A percentile compares a stretch with the other conserved stretches of the same genome.
Evolutionary conservation across 2,888 invertebrate species (phyloP).

Genomic region (Mamestra brassicae): DNA sequence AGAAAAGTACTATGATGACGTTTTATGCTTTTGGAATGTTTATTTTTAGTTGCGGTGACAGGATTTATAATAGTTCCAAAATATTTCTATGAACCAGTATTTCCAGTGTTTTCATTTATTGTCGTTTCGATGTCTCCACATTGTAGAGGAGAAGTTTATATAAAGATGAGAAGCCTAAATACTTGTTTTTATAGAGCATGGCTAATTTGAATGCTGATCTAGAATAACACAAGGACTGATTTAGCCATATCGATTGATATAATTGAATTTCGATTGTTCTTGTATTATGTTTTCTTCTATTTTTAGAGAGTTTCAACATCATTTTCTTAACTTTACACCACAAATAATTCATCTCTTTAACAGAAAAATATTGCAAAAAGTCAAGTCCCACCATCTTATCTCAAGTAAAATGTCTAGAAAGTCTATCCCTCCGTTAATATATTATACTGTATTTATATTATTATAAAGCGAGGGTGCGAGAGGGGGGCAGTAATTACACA

Average conservation of each 20-base stretch:
- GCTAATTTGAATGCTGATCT: neutral
- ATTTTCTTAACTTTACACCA: too few species aligned
- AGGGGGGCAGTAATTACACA: conserved; percentile 48
- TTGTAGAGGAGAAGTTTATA: neutral
- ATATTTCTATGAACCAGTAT: too few species aligned
- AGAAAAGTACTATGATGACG: too few species aligned
- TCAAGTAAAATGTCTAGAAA: conserved; percentile 7
- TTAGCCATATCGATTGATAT: too few species aligned
- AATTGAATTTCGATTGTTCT: too few species aligned
- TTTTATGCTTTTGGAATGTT: too few species aligned
- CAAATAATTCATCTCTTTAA: neutral
- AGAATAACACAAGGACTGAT: neutral
- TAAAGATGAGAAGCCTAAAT: neutral
- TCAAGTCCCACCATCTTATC: neutral
- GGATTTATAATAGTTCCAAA: too few species aligned
- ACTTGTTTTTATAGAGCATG: neutral
- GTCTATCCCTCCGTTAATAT: conserved; percentile 11
- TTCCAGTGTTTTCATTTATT: too few species aligned
- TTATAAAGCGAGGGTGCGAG: conserved; percentile 32
- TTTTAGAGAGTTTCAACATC: neutral
- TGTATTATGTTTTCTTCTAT: too few species aligned
- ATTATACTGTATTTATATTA: conserved; percentile 49
- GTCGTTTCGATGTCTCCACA: too few species aligned
- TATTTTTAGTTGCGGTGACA: too few species aligned
- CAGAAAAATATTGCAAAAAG: neutral